These are phyloP conservation scores for Cosmorhoe ocellata DNA, from an alignment of 2,888 invertebrate genomes.

Conservation along the genomic window DNA sequence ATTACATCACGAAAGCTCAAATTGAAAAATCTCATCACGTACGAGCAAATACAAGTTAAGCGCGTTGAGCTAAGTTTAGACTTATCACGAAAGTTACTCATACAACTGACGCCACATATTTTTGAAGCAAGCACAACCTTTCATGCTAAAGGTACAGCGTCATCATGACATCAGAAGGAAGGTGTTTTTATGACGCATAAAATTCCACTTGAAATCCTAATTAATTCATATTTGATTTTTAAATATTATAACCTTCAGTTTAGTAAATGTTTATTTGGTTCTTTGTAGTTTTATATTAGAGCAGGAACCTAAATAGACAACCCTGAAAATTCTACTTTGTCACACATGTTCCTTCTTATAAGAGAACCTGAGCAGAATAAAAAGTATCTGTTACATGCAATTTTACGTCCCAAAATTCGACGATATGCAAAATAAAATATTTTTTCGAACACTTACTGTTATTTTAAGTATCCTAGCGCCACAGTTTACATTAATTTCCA, in stretches of 20 bases:
- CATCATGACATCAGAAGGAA: conserved; percentile 40
- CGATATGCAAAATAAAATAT: no score
- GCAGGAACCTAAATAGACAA: no score
- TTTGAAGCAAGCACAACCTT: conserved; percentile 20
- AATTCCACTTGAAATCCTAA: conserved; percentile 16
- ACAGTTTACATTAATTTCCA: no score
- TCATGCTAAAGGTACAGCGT: conserved; percentile 37
- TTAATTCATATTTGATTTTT: background rate
- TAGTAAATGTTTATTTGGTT: background rate
- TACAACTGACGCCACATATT: conserved; percentile 22
- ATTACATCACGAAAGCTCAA: background rate
- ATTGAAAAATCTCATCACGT: background rate
- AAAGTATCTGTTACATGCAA: no score
- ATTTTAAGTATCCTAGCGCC: no score
- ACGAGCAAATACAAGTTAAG: background rate
- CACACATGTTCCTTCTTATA: no score
- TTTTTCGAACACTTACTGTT: no score
- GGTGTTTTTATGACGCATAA: conserved; percentile 40
- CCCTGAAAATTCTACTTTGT: no score
- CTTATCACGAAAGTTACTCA: conserved; percentile 21
- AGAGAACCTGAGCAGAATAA: no score
- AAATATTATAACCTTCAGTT: no score
- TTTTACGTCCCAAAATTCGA: no score
- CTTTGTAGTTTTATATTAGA: no score
- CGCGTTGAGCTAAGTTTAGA: conserved; percentile 15